Percentiles rank a stretch among this genome's conserved stretches.
Evolutionary conservation across 2,888 invertebrate species (phyloP).

Genomic region (Anagyrus pseudococci): DNA sequence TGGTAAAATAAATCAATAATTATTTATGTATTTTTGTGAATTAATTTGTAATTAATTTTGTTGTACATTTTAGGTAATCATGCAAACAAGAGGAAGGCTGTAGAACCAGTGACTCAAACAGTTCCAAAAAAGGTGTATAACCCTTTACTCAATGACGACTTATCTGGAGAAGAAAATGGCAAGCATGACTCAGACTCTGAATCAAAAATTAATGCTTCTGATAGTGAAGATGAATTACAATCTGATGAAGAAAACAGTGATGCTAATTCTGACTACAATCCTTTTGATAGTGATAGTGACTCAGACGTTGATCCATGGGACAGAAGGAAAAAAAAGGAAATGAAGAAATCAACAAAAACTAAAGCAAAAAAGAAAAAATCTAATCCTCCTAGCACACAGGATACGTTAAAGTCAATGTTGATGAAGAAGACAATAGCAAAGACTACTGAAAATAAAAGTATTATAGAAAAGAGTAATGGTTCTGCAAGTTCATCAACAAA

Average conservation of each 20-base stretch:
- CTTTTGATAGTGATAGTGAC: slow-evolving; percentile 84
- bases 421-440: slow-evolving; percentile 59
- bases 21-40: background rate
- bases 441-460: slow-evolving; percentile 39
- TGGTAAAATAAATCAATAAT: background rate
- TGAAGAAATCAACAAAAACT: background rate
- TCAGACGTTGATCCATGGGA: slow-evolving; percentile 86
- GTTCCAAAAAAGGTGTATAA: slow-evolving; percentile 66
- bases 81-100: slow-evolving; percentile 67
- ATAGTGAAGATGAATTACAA: slow-evolving; percentile 58
- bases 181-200: slow-evolving; percentile 64
- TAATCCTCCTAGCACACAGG: slow-evolving; percentile 71
- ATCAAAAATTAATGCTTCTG: slow-evolving; percentile 64
- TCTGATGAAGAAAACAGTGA: slow-evolving; percentile 66
- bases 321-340: slow-evolving; percentile 67
- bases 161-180: slow-evolving; percentile 65
- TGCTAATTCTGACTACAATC: slow-evolving; percentile 86
- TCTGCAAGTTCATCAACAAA: background rate
- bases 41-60: too few relatives aligned
- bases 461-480: background rate
- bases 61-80: slow-evolving; percentile 56
- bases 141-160: slow-evolving; percentile 66
- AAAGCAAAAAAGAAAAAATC: background rate
- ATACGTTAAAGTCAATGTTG: slow-evolving; percentile 78
- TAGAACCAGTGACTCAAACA: slow-evolving; percentile 68